Base-by-base conservation (phyloP, 2,797 vertebrate species). In the Tapera naevia region DNA sequence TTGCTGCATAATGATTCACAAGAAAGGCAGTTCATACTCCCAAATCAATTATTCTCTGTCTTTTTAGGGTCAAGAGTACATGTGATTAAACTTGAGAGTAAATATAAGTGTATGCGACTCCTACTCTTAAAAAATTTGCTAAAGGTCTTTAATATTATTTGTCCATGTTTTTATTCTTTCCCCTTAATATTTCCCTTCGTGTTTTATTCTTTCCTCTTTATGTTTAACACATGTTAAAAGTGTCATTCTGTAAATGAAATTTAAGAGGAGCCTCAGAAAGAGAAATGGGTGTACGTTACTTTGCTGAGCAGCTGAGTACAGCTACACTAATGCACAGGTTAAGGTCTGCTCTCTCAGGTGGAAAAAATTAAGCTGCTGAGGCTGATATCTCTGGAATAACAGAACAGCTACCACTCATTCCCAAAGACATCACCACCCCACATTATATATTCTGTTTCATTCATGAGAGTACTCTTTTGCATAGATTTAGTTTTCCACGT, bases 31-130 rank as follows among this genome's bases (percentile, higher is more conserved):
- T 93, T 87, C 75, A 83, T 57, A 62, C 41, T 45, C 84, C n/a
- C 84, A 91, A 60, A 88, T 89, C 27, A 91, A 87, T 91, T 92
- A 22, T 65, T 80, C 54, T 54, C 71, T 69, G 33, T 80, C 91
- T 57, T 80, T 85, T 94, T 92, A 92, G 16, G 66, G 85, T 58
- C 57, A 58, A 82, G 79, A 73, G 37, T 85, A 46, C 24, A 37
- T 78, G 39, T 79, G 79, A 91, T 89, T 93, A 89, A 87, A 94
- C 54, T 89, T 83, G 75, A 76, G 45, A 85, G 13, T n/a, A 76
- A 41, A 46, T 61, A 65, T 2, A 50, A 88, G 16, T 12, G 12
- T 65, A 35, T 43, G 17, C 32, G 88, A 50, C 22, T 83, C 10
- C 41, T 39, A 41, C 16, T 37, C 33, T 69, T 33, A 43, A 91